Evolutionary conservation across 2,888 invertebrate genomes (phyloP).

Genomic region (Cyaniris semiargus): DNA sequence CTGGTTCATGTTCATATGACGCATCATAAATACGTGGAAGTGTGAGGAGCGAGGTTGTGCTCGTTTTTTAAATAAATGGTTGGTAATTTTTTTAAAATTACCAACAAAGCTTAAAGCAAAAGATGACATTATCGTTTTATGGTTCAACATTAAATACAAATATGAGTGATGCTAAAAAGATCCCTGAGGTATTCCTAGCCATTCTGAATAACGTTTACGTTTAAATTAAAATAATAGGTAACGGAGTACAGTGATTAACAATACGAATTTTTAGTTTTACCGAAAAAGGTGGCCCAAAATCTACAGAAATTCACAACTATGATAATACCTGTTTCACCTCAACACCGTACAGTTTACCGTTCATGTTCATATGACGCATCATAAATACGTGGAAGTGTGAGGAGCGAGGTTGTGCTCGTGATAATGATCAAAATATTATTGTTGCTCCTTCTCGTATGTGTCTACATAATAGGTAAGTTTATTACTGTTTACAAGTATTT

Average conservation of each 20-base stretch:
- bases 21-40: too few species aligned
- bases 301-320: too few species aligned
- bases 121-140: too few species aligned
- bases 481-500: not conserved
- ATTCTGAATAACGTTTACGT: not conserved
- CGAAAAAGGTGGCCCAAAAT: too few species aligned
- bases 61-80: too few species aligned
- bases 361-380: not conserved
- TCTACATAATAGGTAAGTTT: not conserved
- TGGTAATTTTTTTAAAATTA: too few species aligned
- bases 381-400: conserved; percentile 1
- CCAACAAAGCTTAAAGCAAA: too few species aligned
- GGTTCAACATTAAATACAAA: too few species aligned
- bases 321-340: not conserved
- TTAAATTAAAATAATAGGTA: not conserved
- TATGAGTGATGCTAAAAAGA: not conserved
- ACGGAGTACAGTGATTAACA: too few species aligned
- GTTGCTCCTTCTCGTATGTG: not conserved
- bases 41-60: too few species aligned
- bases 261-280: too few species aligned
- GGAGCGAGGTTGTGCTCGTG: not conserved
- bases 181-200: not conserved
- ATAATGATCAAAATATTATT: not conserved
- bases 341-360: not conserved
- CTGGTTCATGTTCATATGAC: too few species aligned